Evolutionary conservation across 1,140 invertebrate genomes (phyloP).

Genomic region (Chymomyza costata): DNA sequence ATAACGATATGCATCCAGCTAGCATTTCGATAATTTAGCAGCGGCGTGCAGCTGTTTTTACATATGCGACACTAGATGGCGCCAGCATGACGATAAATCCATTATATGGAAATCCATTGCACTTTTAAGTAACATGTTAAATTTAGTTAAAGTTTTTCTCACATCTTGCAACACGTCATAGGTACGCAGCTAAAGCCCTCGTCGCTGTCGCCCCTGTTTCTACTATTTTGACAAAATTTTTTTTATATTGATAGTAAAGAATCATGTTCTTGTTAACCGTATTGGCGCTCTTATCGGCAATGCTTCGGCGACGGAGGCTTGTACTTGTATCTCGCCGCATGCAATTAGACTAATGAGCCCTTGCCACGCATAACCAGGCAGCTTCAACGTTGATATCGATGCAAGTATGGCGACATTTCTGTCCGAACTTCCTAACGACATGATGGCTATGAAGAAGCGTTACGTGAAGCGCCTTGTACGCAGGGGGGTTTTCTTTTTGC

Average conservation of each 20-base stretch:
- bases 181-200: too few relatives aligned
- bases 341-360: slow-evolving; percentile 57
- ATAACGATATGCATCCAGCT: too few relatives aligned
- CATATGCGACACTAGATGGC: slow-evolving; percentile 25
- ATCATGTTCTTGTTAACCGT: slow-evolving; percentile 25
- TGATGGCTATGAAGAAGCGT: slow-evolving; percentile 57
- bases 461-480: slow-evolving; percentile 60
- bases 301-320: not conserved
- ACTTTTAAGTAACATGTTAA: too few relatives aligned
- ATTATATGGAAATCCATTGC: too few relatives aligned
- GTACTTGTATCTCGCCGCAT: too few relatives aligned
- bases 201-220: too few relatives aligned
- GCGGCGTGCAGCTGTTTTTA: not conserved
- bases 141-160: too few relatives aligned
- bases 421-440: slow-evolving; percentile 30
- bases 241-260: slow-evolving; percentile 65
- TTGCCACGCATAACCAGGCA: slow-evolving; percentile 41
- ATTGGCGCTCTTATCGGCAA: slow-evolving; percentile 28
- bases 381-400: slow-evolving; percentile 13
- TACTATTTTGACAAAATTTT: too few relatives aligned
- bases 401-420: slow-evolving; percentile 11
- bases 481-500: slow-evolving; percentile 38
- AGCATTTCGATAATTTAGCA: too few relatives aligned
- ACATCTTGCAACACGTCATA: too few relatives aligned
- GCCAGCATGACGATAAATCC: slow-evolving; percentile 16